Evolutionary conservation across 2,113 vertebrate species (phyloP).

Genomic region (Ancistrus triradiatus): DNA sequence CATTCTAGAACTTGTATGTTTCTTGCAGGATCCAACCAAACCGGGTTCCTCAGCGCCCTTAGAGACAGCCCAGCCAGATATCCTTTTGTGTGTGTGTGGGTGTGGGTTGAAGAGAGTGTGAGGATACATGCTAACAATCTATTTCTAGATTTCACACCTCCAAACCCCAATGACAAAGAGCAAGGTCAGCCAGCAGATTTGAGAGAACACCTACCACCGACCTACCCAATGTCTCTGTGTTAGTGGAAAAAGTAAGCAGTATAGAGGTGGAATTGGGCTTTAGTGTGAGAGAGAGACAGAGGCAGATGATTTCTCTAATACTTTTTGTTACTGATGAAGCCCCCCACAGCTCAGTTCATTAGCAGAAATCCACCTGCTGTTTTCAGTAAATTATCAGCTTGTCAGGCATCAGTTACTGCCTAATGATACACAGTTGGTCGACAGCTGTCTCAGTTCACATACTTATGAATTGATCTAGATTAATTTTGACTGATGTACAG

Average conservation of each 20-base stretch:
- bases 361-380: slow-evolving; percentile 1
- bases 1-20: no score
- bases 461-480: no score
- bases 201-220: slow-evolving; percentile 13
- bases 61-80: slow-evolving; percentile 96
- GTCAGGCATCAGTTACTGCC: slow-evolving; percentile 26
- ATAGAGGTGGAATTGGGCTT: slow-evolving; percentile 1
- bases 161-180: slow-evolving; percentile 37
- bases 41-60: slow-evolving; percentile 85
- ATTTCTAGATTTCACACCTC: slow-evolving; percentile 40
- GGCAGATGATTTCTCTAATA: slow-evolving; percentile 9
- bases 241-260: slow-evolving; percentile 6
- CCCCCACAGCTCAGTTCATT: slow-evolving; percentile 23
- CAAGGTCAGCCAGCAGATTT: slow-evolving; percentile 14
- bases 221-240: background rate
- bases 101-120: slow-evolving; percentile 1
- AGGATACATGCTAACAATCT: slow-evolving; percentile 25
- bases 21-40: slow-evolving; percentile 89
- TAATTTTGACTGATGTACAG: no score
- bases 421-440: slow-evolving; percentile 19
- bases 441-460: background rate
- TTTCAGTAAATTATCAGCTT: slow-evolving; percentile 25
- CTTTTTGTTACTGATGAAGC: slow-evolving; percentile 7
- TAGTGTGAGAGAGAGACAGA: background rate
- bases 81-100: slow-evolving; percentile 66